Percentiles rank a stretch among this genome's conserved stretches.
Evolutionary conservation across 2,888 invertebrate species (phyloP).

Genomic region (Orthosia incerta): DNA sequence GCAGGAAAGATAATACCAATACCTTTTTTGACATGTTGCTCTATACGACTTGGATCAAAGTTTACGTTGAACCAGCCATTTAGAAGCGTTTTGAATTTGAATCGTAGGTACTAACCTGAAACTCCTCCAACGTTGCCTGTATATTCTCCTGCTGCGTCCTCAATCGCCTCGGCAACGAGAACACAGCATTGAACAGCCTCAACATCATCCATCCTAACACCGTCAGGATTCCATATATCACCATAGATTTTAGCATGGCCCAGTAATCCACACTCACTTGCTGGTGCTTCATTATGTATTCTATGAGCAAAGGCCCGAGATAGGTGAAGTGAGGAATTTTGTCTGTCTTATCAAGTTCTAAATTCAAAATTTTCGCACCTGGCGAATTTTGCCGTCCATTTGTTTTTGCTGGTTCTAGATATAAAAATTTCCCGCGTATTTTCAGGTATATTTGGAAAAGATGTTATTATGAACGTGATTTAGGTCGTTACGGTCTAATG

Average conservation of each 20-base stretch:
- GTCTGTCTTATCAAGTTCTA: not conserved
- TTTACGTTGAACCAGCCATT: not conserved
- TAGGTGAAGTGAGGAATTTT: not conserved
- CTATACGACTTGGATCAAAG: not conserved
- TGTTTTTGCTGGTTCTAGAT: slow-evolving; percentile 5
- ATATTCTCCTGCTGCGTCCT: slow-evolving; percentile 89
- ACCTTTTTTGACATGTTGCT: not conserved
- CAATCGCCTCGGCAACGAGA: slow-evolving; percentile 92
- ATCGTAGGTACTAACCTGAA: slow-evolving; percentile 78
- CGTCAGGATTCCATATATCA: slow-evolving; percentile 92
- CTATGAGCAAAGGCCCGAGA: not conserved
- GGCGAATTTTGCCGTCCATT: not conserved
- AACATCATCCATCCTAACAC: slow-evolving; percentile 92
- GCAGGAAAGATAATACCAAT: no score
- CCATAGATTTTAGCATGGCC: slow-evolving; percentile 92
- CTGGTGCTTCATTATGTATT: slow-evolving; percentile 91
- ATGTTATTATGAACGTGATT: slow-evolving; percentile 25
- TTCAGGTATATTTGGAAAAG: not conserved
- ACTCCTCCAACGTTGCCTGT: slow-evolving; percentile 87
- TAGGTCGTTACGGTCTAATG: slow-evolving; percentile 29
- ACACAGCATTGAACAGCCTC: slow-evolving; percentile 92
- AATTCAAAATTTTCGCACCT: not conserved
- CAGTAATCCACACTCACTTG: slow-evolving; percentile 93
- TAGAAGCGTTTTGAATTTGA: not conserved
- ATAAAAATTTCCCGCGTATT: slow-evolving; percentile 4